Evolutionary conservation across 1,140 invertebrate genomes (phyloP), one percentile per base, ranked within the genome.

Genomic region (Brachionus sp.): DNA sequence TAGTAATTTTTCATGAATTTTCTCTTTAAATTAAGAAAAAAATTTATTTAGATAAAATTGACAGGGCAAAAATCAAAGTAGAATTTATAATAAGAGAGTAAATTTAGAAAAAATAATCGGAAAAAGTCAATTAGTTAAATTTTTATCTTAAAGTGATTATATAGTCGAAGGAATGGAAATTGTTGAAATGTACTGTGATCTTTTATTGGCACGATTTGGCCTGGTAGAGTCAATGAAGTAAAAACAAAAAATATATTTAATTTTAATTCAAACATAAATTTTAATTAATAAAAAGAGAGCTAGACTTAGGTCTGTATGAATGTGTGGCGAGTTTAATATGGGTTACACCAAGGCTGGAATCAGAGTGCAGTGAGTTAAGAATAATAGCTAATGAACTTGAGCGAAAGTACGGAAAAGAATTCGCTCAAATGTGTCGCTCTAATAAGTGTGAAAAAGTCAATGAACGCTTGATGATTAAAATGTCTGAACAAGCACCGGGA

Each of bases 101-200:
- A 33, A 10, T 57, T 70, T 42, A 7, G 7, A 9, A 25, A 23
- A 13, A 66, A 35, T 39, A 19, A 39, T 6, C n/a, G 0, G 33
- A 25, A 37, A 33, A 37, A n/a, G 57, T 25, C 37, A 80, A 62
- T 57, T 39, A 37, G 35, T 23, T 80, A 6, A 7, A 78, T 53
- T 7, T n/a, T 37, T n/a, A 7, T 29, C 10, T 78, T 12, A 4
- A 75, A 80, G 77, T 90, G 97, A 99, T 90, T 99, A 99, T 88
- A 91, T 98, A 88, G 96, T 99, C 0, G 98, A 99, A 90, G 97
- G 96, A 0, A 97, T 98, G 93, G 98, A 99, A 91, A 91, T 99
- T 39, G 57, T 99, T 3, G 98, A 99, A 91, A 98, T 98, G 95
- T 99, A 97, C 87, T 98, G 97, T 90, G 98, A 99, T 90, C 89